Percentiles rank a stretch among this genome's conserved stretches.
Evolutionary conservation across 30 jellyfish, hydroid and myxozoan species (phyloP).

Genomic region (Turritopsis dohrnii): DNA sequence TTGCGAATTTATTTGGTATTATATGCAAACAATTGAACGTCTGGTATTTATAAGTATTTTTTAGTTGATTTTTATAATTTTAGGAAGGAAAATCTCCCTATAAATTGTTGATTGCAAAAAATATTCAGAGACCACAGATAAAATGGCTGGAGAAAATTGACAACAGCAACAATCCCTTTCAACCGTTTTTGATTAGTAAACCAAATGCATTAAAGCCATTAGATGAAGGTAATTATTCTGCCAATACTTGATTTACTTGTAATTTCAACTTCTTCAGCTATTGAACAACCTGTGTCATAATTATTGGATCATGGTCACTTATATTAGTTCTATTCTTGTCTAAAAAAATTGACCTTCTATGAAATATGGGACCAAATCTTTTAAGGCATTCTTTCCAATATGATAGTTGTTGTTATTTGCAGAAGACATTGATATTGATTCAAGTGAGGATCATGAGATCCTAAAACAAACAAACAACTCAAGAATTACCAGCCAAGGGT

Average conservation of each 20-base stretch:
- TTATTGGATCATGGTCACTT: not conserved
- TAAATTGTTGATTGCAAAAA: constrained; percentile 71
- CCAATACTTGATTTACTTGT: too few relatives aligned
- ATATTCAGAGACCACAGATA: constrained; percentile 87
- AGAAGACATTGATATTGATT: not conserved
- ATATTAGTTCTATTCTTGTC: too few relatives aligned
- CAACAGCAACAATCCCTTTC: constrained; percentile 79
- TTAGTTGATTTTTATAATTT: not conserved
- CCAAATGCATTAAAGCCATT: constrained; percentile 75
- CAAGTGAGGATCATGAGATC: not conserved
- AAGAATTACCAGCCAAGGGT: not conserved
- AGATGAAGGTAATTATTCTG: not conserved
- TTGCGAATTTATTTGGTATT: too few relatives aligned
- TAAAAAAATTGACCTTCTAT: too few relatives aligned
- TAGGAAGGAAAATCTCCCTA: constrained; percentile 39
- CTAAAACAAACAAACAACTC: not conserved
- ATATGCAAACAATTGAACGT: too few relatives aligned
- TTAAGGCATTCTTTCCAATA: too few relatives aligned
- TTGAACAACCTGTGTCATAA: not conserved
- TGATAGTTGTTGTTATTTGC: too few relatives aligned
- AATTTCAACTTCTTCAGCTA: too few relatives aligned
- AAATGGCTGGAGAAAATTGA: constrained; percentile 77
- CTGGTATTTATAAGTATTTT: not conserved
- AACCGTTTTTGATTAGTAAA: constrained; percentile 44
- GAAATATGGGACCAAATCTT: too few relatives aligned